Evolutionary conservation across 2,888 invertebrate genomes (phyloP), one percentile per base, ranked within the genome.

Genomic region (Ischnus inquisitorius): DNA sequence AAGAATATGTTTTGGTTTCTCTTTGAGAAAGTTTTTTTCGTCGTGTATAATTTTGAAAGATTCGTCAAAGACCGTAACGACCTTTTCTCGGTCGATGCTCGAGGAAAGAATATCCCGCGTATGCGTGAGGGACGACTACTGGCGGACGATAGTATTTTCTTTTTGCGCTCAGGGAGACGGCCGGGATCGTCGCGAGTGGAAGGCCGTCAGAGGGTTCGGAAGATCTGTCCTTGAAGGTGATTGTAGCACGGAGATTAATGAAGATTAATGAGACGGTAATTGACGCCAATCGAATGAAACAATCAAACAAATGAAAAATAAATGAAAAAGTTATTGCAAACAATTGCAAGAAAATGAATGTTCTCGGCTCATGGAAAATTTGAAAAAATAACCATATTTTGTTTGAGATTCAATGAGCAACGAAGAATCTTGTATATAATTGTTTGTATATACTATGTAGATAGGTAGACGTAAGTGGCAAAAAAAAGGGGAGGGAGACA

Each of bases 51-150:
- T 22, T 51, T 41, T 41, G 8, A 48, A 43, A n/a, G 22, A 46
- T 51, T 65, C 34, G 14, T 48, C 39, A 10, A 79, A 60, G 48
- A 34, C 22, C 43, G 22, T 28, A 16, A 54, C 79, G 83, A 74
- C 83, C 77, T 80, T 80, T 80, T 54, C 62, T 72, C 83, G 80
- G 76, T 43, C 80, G 54, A 48, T 68, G 83, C 76, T 77, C 83
- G 68, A 64, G 60, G 67, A 51, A 48, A 68, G 48, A 4, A 1
- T 5, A n/a, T 2, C 14, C 16, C 60, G 10, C n/a, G 54, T 34
- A 12, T 28, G 19, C 28, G 19, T 57, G 80, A 83, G 79, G 80
- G 83, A 68, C 76, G 76, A 72, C 83, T 51, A 76, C 76, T 72
- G 34, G 34, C 25, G 51, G 43, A 60, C 54, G 57, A 5, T 34